Evolutionary conservation across 2,113 vertebrate genomes (phyloP), one percentile per base, ranked within the genome.

Genomic region (Charadrius vociferus): DNA sequence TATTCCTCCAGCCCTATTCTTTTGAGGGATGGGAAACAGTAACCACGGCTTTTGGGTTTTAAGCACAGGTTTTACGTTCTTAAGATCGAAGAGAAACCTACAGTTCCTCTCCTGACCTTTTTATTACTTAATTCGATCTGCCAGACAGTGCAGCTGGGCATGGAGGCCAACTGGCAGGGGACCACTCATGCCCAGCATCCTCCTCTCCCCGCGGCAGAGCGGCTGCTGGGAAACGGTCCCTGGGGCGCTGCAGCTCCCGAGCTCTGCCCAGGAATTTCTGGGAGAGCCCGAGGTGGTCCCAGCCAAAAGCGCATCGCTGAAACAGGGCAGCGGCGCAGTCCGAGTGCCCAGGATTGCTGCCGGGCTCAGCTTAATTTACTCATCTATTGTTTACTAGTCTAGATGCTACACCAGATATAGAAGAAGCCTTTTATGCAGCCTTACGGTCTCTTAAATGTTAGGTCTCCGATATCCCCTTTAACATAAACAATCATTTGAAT

Each of bases 181-280:
- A 79, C 21, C 2, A 8, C 36, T 75, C 0, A 0, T 2, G 1
- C 17, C 17, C 62, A 73, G 43, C 9, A 26, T 21, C 41, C n/a
- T 77, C 39, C 50, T 66, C 73, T 56, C 10, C 18, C 29, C 0
- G 1, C 3, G 3, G 32, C 52, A 65, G n/a, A 65, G 49, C 17
- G 72, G 39, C 21, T 1, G 0, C 58, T 27, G 65, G 61, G 45
- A 90, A 74, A 30, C 0, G 1, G 58, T 32, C 43, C 34, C 49
- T 43, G 22, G 10, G 32, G 19, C 1, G 1, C 47, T 72, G 43
- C n/a, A 77, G 36, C 18, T 78, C 23, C 59, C 3, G 2, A 26
- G 62, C 10, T 43, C 68, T 90, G 74, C n/a, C 56, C 43, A 50
- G 29, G n/a, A 74, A 67, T 79, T 90, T 88, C 88, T 88, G 37